Conservation (phyloP, 2,888 invertebrate species). For the Trachelus stipa region DNA sequence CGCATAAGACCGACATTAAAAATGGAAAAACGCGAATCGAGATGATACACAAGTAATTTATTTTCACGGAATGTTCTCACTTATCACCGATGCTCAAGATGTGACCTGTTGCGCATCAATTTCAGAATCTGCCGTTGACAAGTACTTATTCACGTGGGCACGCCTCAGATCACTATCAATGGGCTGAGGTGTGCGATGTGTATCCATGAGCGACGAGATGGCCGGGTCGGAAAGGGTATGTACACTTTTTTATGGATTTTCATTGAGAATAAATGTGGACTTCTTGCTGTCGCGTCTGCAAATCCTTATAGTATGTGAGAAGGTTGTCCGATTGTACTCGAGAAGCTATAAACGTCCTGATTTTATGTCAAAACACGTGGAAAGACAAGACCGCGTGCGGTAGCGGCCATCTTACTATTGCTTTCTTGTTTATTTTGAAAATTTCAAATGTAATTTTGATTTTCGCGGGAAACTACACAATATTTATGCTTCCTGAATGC, state of each 20-base stretch:
- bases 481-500: background rate
- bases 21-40: slow-evolving; percentile 5
- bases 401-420: slow-evolving; percentile 1
- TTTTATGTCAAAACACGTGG: background rate
- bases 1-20: slow-evolving; percentile 11
- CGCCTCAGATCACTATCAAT: slow-evolving; percentile 20
- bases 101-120: slow-evolving; percentile 17
- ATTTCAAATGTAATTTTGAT: background rate
- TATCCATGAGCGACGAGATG: slow-evolving; percentile 38
- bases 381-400: background rate
- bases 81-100: slow-evolving; percentile 1
- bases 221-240: slow-evolving; percentile 40
- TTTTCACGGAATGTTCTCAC: background rate
- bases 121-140: background rate
- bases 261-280: background rate
- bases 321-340: background rate
- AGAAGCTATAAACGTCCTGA: background rate
- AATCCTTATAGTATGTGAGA: background rate
- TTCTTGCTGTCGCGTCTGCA: background rate
- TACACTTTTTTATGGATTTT: slow-evolving; percentile 1
- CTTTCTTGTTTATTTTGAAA: slow-evolving; percentile 6
- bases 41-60: slow-evolving; percentile 9
- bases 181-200: slow-evolving; percentile 38
- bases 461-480: background rate
- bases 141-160: slow-evolving; percentile 9